These are phyloP conservation scores for Belgica antarctica DNA, from an alignment of 2,888 invertebrate species.

Conservation along the genomic window DNA sequence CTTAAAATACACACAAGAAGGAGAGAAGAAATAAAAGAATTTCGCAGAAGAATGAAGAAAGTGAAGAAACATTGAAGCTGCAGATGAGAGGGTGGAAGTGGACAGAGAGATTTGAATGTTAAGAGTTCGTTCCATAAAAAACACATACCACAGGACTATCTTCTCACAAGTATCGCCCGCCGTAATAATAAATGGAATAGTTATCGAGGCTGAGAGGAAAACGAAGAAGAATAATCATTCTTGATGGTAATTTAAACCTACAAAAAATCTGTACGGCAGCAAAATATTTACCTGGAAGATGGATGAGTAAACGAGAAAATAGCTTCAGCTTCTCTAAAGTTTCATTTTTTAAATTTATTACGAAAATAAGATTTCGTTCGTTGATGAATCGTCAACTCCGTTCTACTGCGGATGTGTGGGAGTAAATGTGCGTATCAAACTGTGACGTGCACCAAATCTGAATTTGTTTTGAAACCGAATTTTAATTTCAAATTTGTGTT, in stretches of 20 bases:
- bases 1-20: not conserved
- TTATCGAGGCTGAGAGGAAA: not conserved
- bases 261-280: not conserved
- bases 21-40: conserved; percentile 13
- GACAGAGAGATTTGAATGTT: conserved; percentile 37
- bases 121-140: conserved; percentile 29
- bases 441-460: not conserved
- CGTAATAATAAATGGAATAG: conserved; percentile 24
- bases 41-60: conserved; percentile 12
- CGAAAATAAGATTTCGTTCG: too few relatives aligned
- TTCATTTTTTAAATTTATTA: conserved; percentile 16
- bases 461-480: too few relatives aligned
- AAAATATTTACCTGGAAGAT: conserved; percentile 18
- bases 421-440: not conserved
- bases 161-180: not conserved
- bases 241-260: conserved; percentile 32
- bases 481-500: conserved; percentile 2
- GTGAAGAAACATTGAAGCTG: not conserved
- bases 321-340: conserved; percentile 13
- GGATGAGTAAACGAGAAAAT: conserved; percentile 33
- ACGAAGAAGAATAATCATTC: conserved; percentile 30
- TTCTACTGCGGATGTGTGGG: not conserved
- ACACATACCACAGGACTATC: conserved; percentile 28
- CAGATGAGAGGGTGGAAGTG: conserved; percentile 4
- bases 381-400: too few relatives aligned